These are phyloP conservation scores for Corythaixoides concolor DNA, from an alignment of 2,113 vertebrate genomes.

Conservation along the genomic window DNA sequence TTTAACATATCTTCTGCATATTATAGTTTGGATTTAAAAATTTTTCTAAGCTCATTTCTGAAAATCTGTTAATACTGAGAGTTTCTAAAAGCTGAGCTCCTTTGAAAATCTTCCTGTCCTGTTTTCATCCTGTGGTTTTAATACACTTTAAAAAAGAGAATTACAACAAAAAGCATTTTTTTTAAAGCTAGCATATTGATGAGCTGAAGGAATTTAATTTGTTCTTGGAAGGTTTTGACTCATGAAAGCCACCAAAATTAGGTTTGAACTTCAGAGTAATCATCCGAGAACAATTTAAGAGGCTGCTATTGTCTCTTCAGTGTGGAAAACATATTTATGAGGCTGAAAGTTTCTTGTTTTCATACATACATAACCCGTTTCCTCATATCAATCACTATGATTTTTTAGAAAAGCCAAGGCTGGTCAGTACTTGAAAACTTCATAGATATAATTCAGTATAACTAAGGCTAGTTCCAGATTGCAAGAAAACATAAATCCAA, in stretches of 20 bases:
- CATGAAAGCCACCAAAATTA: neutral
- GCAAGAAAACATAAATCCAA: neutral
- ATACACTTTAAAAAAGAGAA: neutral
- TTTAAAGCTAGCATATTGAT: neutral
- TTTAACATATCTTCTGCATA: neutral
- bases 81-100: neutral
- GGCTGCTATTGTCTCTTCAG: neutral
- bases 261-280: neutral
- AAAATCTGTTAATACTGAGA: neutral
- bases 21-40: neutral
- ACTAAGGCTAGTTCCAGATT: neutral
- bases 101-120: neutral
- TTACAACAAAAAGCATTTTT: neutral
- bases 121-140: neutral
- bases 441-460: neutral
- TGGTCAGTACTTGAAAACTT: neutral
- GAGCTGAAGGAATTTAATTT: neutral
- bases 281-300: neutral
- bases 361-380: neutral
- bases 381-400: neutral
- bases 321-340: neutral
- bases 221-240: neutral
- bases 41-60: neutral
- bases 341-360: neutral
- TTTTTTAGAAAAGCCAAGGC: neutral